These are phyloP conservation scores for Speoplatyrhinus poulsoni DNA, from an alignment of 2,113 vertebrate genomes.

Conservation along the genomic window DNA sequence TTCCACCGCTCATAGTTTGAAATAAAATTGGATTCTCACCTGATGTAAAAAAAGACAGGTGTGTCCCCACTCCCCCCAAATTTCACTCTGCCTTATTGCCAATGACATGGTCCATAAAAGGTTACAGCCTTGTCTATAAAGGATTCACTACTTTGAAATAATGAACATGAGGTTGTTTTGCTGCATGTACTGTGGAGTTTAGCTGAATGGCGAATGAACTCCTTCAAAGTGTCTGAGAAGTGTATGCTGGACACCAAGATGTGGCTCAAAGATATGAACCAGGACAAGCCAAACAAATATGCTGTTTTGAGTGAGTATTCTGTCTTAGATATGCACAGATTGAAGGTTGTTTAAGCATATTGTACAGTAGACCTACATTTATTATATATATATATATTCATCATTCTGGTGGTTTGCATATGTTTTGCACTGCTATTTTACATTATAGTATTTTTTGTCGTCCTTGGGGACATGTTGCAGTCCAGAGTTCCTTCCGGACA, in stretches of 20 bases:
- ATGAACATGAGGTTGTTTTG: constrained; percentile 55
- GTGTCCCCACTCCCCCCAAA: no score
- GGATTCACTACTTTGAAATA: neutral
- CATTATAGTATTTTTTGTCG: no score
- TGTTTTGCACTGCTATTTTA: no score
- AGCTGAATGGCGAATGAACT: neutral
- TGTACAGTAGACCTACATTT: no score
- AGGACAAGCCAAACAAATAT: constrained; percentile 75
- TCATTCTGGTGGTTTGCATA: no score
- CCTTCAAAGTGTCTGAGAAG: constrained; percentile 63
- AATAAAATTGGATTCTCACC: no score
- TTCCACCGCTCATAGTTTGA: no score
- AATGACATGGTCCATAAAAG: constrained; percentile 24
- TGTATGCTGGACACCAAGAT: constrained; percentile 74
- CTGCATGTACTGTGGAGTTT: constrained; percentile 29
- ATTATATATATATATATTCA: no score
- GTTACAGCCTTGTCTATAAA: constrained; percentile 22
- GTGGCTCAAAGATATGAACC: constrained; percentile 81
- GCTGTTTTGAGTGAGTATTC: constrained; percentile 82
- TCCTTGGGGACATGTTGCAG: no score
- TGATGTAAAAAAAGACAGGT: constrained; percentile 14
- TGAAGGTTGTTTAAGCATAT: no score
- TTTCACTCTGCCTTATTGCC: constrained; percentile 37
- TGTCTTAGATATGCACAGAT: no score
- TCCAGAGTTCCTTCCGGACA: no score